Evolutionary conservation across 2,797 vertebrate genomes (phyloP).

Genomic region (Hippoglossus hippoglossus): DNA sequence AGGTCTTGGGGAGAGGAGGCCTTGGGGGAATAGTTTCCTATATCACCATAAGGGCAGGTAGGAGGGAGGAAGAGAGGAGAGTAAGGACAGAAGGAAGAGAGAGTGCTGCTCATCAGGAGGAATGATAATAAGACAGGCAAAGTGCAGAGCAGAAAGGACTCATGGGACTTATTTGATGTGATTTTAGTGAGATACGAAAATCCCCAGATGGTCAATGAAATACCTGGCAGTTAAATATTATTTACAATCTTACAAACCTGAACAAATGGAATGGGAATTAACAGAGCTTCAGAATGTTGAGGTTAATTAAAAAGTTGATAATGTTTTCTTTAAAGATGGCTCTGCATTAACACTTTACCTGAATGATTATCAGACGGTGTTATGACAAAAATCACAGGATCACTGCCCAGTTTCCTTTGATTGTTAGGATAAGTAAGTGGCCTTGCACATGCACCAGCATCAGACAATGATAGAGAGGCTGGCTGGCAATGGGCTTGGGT

Average conservation of each 20-base stretch:
- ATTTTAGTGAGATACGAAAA: background rate
- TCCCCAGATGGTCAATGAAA: background rate
- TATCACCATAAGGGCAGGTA: constrained; percentile 41
- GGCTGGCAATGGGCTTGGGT: background rate
- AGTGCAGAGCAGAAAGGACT: constrained; percentile 63
- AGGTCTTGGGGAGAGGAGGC: constrained; percentile 96
- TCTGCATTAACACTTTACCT: constrained; percentile 56
- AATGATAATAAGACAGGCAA: constrained; percentile 69
- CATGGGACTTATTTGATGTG: constrained; percentile 50
- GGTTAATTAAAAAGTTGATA: background rate
- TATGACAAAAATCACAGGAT: constrained; percentile 1
- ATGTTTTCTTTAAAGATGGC: constrained; percentile 47
- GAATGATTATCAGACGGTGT: constrained; percentile 15
- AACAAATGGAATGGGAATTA: background rate
- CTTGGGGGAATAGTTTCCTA: constrained; percentile 95
- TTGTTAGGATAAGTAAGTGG: constrained; percentile 39
- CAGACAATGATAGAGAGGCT: background rate
- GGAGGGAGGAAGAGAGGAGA: constrained; percentile 28
- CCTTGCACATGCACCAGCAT: background rate
- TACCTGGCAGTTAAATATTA: background rate
- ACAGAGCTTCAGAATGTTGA: background rate
- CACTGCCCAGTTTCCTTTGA: background rate
- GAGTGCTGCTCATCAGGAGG: constrained; percentile 70
- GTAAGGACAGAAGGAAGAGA: constrained; percentile 50
- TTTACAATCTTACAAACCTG: constrained; percentile 1